Percentiles rank a stretch among this genome's conserved stretches.
Conservation (phyloP, 1,140 invertebrate genomes). For the Propsilocerus akamusi region DNA sequence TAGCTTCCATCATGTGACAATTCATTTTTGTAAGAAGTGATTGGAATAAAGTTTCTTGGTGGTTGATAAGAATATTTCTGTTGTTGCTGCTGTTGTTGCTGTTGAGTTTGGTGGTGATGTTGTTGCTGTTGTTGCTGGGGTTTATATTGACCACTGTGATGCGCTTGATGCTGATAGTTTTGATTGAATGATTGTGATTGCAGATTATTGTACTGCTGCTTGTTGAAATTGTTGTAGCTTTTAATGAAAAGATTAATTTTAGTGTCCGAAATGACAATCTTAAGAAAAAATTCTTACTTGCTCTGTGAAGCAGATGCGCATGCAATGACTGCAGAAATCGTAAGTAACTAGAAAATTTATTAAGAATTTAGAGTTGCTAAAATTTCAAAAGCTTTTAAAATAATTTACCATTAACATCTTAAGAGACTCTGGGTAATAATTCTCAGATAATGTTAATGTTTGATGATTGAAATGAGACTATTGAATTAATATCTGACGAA, state of each 20-base stretch:
- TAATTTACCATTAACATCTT: too few relatives aligned
- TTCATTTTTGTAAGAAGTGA: conserved; percentile 37
- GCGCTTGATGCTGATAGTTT: conserved; percentile 1
- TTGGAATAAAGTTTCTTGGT: conserved; percentile 23
- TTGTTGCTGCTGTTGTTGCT: conserved; percentile 13
- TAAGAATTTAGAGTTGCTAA: too few relatives aligned
- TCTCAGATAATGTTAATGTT: too few relatives aligned
- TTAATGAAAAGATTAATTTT: neutral
- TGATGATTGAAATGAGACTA: conserved; percentile 1
- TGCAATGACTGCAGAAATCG: neutral
- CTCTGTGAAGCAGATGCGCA: neutral
- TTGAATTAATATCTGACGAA: neutral
- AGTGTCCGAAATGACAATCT: neutral
- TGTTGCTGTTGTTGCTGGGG: conserved; percentile 2
- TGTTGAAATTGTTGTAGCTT: neutral
- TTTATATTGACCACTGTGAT: conserved; percentile 4
- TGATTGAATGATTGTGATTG: neutral
- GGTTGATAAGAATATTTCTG: conserved; percentile 9
- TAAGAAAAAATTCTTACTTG: neutral
- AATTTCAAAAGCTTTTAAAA: too few relatives aligned
- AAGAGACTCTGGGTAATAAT: too few relatives aligned
- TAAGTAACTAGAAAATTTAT: neutral
- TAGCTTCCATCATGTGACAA: conserved; percentile 36
- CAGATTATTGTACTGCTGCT: too few relatives aligned
- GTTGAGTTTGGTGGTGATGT: neutral